Evolutionary conservation across 2,888 invertebrate species (phyloP), one percentile per base, ranked within the genome.

Genomic region (Drosophila macrothrix): DNA sequence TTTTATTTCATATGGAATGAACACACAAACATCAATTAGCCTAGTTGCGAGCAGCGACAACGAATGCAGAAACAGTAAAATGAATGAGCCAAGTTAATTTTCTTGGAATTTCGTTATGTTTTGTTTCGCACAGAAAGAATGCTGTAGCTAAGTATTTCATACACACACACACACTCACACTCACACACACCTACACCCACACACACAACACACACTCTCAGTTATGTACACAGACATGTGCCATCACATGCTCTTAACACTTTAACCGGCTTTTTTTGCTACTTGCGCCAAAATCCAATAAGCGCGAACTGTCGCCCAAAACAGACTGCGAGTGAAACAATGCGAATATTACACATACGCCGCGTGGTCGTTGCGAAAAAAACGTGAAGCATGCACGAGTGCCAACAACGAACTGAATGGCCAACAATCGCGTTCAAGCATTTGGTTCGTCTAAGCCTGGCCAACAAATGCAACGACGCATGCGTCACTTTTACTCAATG

Each of bases 401-500:
- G 74, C 71, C 88, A 83, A 82, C 73, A 82, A 80, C 88, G 89
- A 87, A 89, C 87, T 86, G 77, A 86, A 56, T 29, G 55, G 54
- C 14, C 60, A 37, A 39, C 33, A 33, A 19, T 50, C 64, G 56
- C 53, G 39, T 39, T 52, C 62, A 52, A 60, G 56, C 37, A 16
- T 37, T 22, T 12, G n/a, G 22, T 60, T 46, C 54, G 59, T 43
- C 33, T 46, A 55, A 39, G 29, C 43, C 25, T 52, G 53, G 56
- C 50, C 29, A 61, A 25, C 31, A 39, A 29, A n/a, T 25, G 25
- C 12, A 9, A 22, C 31, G 4, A 75, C 82, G 85, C 82, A 84
- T 82, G 85, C 85, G 88, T 73, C 86, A 53, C 80, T 75, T 87
- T 86, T 89, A 80, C 85, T 87, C 87, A 87, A 87, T 87, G 87